Percentiles rank a stretch among this genome's conserved stretches.
Conservation (phyloP, 92 coral and sea anemone species). For the Desmophyllum pertusum region DNA sequence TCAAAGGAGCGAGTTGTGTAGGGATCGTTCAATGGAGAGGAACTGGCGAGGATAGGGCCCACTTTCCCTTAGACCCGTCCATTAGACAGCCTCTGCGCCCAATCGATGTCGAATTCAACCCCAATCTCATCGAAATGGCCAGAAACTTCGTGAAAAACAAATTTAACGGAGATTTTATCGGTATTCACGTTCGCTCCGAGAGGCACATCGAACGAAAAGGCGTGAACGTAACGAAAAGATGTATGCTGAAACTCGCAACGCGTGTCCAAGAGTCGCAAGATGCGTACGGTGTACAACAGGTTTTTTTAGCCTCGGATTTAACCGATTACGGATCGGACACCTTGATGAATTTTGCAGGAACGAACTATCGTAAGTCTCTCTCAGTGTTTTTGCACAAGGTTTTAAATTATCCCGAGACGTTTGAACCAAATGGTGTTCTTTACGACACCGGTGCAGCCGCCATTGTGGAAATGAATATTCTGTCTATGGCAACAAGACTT, state of each 20-base stretch:
- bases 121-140: slow-evolving; percentile 73
- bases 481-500: slow-evolving; percentile 83
- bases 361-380: slow-evolving; percentile 66
- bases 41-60: slow-evolving; percentile 72
- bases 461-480: slow-evolving; percentile 93
- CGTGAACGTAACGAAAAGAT: slow-evolving; percentile 77
- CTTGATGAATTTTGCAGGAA: slow-evolving; percentile 53
- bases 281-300: slow-evolving; percentile 46
- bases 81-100: slow-evolving; percentile 71
- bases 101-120: slow-evolving; percentile 80
- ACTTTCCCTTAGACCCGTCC: slow-evolving; percentile 73
- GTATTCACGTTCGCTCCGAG: slow-evolving; percentile 92
- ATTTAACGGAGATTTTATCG: slow-evolving; percentile 73
- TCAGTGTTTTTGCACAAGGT: slow-evolving; percentile 53
- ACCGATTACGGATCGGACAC: slow-evolving; percentile 96
- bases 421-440: slow-evolving; percentile 63
- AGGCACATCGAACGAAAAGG: slow-evolving; percentile 87
- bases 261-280: slow-evolving; percentile 70
- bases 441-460: slow-evolving; percentile 93
- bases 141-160: slow-evolving; percentile 60
- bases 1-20: slow-evolving; percentile 84
- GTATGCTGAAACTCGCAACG: slow-evolving; percentile 76
- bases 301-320: slow-evolving; percentile 89
- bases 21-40: slow-evolving; percentile 98
- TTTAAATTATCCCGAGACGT: slow-evolving; percentile 73